Base-by-base conservation (phyloP, 64 coral and sea anemone species). In the Stichodactyla helianthus region DNA sequence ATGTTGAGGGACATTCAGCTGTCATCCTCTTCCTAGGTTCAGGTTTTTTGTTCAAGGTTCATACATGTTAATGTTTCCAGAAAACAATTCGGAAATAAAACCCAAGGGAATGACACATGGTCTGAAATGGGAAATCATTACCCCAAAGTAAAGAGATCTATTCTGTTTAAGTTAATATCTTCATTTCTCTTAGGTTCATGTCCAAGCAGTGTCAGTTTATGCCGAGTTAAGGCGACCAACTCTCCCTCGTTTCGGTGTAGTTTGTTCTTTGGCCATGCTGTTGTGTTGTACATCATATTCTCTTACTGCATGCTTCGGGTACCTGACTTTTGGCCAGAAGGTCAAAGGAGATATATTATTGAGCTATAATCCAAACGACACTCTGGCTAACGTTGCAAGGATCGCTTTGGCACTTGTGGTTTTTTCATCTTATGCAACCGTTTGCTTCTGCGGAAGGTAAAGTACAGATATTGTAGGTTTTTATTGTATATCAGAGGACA, bases 281-380 rank as follows among this genome's bases (percentile, higher is more conserved):
- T 91, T 95, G 27, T 95, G 93, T 28, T 67, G 84, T 11, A 86
- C 88, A 61, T 90, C 93, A 4, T 95, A 95, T 22, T 71, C 90
- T n/a, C 56, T 95, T n/a, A 95, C 93, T 6, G 93, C 82, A 4
- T 89, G 86, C 11, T 95, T 95, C 87, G 93, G 93, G 10, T 95
- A 83, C 84, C 54, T 95, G 20, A 95, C 93, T 0, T 95, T 95
- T 95, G 93, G 93, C 0, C 50, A 54, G 53, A 59, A 61, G 12
- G 65, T 81, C 27, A 85, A 92, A 8, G 88, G 93, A 17, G 93
- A 95, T 56, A 71, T 95, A 15, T 85, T 95, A n/a, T 60, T 92
- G 20, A 95, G 81, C 71, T 95, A 95, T 35, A 53, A 54, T 51
- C 25, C 86, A 26, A 82, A 86, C 56, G 93, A 95, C 20, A 64